These are phyloP conservation scores for Amyelois transitella DNA, from an alignment of 1,140 invertebrate species.

Conservation along the genomic window DNA sequence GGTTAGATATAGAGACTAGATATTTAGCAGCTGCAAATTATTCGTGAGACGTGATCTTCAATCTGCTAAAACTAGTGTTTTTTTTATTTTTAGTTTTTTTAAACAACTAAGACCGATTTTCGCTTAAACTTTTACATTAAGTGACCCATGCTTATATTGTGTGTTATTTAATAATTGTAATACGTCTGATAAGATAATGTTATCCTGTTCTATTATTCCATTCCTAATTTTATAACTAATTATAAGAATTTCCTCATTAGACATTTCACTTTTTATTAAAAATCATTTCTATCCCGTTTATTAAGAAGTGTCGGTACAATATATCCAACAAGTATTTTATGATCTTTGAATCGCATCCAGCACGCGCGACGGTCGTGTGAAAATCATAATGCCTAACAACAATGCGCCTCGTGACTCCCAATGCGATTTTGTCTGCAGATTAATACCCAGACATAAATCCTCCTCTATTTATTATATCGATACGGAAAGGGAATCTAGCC, in stretches of 20 bases:
- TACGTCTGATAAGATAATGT: too few species aligned
- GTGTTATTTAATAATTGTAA: too few species aligned
- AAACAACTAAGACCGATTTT: too few species aligned
- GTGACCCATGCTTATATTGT: background rate
- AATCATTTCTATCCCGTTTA: background rate
- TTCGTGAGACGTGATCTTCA: too few species aligned
- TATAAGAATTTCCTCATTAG: too few species aligned
- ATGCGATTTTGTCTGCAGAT: conserved; percentile 55
- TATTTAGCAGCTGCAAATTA: too few species aligned
- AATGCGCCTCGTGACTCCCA: conserved; percentile 57
- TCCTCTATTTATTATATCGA: conserved; percentile 61
- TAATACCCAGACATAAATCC: conserved; percentile 62
- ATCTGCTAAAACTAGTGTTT: too few species aligned
- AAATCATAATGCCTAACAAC: conserved; percentile 49
- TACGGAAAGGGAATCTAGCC: conserved; percentile 34
- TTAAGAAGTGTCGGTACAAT: background rate
- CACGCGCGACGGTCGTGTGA: conserved; percentile 50
- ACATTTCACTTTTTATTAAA: background rate
- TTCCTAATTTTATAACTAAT: too few species aligned
- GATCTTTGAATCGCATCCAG: conserved; percentile 36
- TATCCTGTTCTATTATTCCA: too few species aligned
- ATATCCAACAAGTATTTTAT: conserved; percentile 33
- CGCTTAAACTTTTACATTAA: background rate
- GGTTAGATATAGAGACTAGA: too few species aligned
- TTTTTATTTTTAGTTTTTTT: too few species aligned